A percentile compares a stretch with the other conserved stretches of the same genome.
Conservation (phyloP, 2,113 vertebrate genomes). For the Ictalurus punctatus region DNA sequence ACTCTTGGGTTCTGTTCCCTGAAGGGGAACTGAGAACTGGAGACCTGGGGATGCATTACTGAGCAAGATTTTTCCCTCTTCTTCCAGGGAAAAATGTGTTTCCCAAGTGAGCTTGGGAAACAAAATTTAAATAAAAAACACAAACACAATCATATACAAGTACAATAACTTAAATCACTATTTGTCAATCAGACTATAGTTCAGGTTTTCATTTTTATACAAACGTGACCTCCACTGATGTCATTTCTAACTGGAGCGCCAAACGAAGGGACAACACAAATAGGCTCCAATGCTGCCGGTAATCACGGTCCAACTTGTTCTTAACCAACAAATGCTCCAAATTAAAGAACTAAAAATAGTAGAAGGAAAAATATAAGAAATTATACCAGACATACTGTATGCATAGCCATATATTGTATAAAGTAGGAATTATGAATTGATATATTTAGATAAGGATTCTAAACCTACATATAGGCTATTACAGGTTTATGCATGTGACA, state of each 20-base stretch:
- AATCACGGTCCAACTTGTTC: no score
- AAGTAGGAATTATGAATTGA: background rate
- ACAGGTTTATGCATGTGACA: background rate
- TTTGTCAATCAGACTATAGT: background rate
- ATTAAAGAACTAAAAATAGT: no score
- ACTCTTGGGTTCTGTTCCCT: background rate
- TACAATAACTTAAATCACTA: background rate
- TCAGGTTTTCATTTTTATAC: background rate
- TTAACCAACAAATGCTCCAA: no score
- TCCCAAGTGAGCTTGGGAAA: background rate
- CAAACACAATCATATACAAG: background rate
- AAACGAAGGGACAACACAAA: no score
- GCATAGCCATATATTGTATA: background rate
- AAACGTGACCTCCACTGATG: background rate
- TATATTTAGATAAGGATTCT: background rate
- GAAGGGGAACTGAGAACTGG: background rate
- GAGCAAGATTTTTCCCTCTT: no score
- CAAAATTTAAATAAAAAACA: background rate
- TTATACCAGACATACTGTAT: no score
- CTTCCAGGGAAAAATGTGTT: no score
- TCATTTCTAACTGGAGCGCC: background rate
- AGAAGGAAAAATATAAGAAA: no score
- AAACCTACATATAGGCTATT: background rate
- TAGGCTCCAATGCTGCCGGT: background rate
- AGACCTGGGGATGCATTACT: background rate